phyloP scores from a whole-genome alignment of 2,888 invertebrate genomes.

The Itoplectis maculator region DNA sequence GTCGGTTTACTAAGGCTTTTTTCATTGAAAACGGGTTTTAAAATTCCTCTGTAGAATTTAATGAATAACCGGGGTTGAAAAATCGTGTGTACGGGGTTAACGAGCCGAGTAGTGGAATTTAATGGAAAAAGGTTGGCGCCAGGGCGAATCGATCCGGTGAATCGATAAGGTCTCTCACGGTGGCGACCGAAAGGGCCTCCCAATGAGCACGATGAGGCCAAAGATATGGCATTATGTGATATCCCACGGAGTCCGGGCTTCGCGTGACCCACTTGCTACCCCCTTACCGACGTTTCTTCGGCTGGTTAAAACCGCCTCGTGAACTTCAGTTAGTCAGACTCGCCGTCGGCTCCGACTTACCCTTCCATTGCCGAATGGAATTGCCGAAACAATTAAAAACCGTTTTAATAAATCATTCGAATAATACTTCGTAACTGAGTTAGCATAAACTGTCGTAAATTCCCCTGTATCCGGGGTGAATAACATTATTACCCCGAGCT shows the following conservation, averaged over 20 bases:
- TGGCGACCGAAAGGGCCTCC: constrained; percentile 22
- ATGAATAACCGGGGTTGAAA: background rate
- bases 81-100: background rate
- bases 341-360: constrained; percentile 27
- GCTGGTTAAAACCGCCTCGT: constrained; percentile 47
- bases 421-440: constrained; percentile 33
- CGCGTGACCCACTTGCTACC: constrained; percentile 72
- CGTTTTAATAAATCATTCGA: constrained; percentile 46
- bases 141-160: constrained; percentile 47
- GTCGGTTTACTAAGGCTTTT: no score
- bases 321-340: constrained; percentile 45
- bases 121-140: constrained; percentile 41
- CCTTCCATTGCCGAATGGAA: constrained; percentile 16
- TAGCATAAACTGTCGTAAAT: constrained; percentile 27
- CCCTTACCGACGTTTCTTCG: constrained; percentile 47
- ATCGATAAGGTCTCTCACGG: constrained; percentile 52
- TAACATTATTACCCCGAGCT: background rate
- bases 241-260: constrained; percentile 47
- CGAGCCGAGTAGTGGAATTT: constrained; percentile 29
- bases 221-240: constrained; percentile 41
- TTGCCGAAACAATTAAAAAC: constrained; percentile 55
- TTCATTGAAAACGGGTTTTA: constrained; percentile 5
- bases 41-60: constrained; percentile 6
- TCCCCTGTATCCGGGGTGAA: constrained; percentile 8
- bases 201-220: constrained; percentile 41